phyloP scores from a whole-genome alignment of 2,888 invertebrate species.

The Drosophila mercatorum region DNA sequence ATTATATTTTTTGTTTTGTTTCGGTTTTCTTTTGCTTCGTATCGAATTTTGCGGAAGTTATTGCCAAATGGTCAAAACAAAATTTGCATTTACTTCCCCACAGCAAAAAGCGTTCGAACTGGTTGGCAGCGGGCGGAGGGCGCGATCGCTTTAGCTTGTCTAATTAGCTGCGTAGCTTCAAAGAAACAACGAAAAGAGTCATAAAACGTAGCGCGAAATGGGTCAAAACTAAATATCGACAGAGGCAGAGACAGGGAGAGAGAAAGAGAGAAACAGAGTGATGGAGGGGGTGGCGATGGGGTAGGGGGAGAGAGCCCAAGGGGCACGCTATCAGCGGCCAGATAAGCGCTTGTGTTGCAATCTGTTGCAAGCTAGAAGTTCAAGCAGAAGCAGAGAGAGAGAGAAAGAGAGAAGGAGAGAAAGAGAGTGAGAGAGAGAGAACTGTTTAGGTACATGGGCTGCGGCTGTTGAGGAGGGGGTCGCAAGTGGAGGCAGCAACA shows the following conservation, averaged over 20 bases:
- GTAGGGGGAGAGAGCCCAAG: neutral
- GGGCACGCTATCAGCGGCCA: conserved; percentile 38
- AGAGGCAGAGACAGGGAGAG: neutral
- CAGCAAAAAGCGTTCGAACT: conserved; percentile 28
- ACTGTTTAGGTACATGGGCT: too few relatives aligned
- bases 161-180: conserved; percentile 39
- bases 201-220: conserved; percentile 37
- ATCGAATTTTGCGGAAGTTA: conserved; percentile 50
- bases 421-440: neutral
- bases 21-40: conserved; percentile 10
- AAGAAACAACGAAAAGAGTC: conserved; percentile 1
- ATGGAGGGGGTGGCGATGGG: neutral
- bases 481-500: conserved; percentile 9
- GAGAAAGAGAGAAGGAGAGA: neutral
- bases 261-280: too few relatives aligned
- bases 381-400: neutral
- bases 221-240: conserved; percentile 39
- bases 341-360: conserved; percentile 56
- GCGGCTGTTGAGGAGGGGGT: neutral
- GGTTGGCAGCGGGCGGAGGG: conserved; percentile 20
- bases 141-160: conserved; percentile 1
- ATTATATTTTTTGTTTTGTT: conserved; percentile 6
- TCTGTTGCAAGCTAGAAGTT: conserved; percentile 51
- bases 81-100: conserved; percentile 80
- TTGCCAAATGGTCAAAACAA: conserved; percentile 46